Base-by-base conservation (phyloP, 1,140 invertebrate genomes). In the Zaprionus vittiger region DNA sequence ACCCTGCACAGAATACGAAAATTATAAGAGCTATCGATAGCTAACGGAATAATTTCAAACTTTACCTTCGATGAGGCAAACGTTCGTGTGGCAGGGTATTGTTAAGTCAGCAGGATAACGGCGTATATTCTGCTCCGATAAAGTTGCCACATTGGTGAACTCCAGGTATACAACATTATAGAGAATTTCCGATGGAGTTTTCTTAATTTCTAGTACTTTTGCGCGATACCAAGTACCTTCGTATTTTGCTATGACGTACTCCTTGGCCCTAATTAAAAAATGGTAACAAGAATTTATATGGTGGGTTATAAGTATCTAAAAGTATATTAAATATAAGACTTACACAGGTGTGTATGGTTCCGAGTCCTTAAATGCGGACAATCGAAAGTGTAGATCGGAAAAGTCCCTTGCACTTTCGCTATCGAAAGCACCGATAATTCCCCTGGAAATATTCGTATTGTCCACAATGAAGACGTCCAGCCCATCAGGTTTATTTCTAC, bases 41-140 rank as follows among this genome's bases (percentile, higher is more conserved):
- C 47, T 0, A 15, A 12, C 3, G 5, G 24, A 26, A 17, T 14
- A 17, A 28, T 20, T 15, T 15, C 22, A n/a, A 47, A 47, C 17
- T 57, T 38, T 20, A 91, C 91, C 91, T 26, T 91, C 79, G 47
- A 92, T 77, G 15, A 87, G 37, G 54, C 91, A 92, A 44, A 91
- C 17, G 54, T 57, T 91, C 5, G 85, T 91, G 12, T 44, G 12
- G 41, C 91, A 92, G 2, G 81, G 73, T 9, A 64, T 28, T 2
- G 17, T 70, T 4, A 90, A 56, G 12, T 74, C 63, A 15, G 38
- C n/a, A 3, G 90, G 85, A 82, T 91, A 92, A 11, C 81, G 91
- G 4, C 85, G 77, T 31, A 92, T 92, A 37, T 79, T 56, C 5
- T 59, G 0, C 5, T 63, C 73, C 0, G 55, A 63, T n/a, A 91